Evolutionary conservation across 1,140 invertebrate genomes (phyloP).

Genomic region (Gyrodactylus salaris): DNA sequence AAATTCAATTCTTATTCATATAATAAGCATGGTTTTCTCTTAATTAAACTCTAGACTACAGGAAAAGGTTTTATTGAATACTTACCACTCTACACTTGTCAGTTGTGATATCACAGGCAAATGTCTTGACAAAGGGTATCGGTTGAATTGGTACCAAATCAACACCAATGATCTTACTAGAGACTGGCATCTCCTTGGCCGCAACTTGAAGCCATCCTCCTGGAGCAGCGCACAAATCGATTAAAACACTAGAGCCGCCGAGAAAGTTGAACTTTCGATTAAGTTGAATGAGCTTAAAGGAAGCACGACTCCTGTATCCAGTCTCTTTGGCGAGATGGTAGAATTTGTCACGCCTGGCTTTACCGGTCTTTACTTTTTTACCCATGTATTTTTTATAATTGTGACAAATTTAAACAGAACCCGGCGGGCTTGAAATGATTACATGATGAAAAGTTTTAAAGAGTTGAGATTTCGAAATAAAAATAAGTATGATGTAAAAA

Average conservation of each 20-base stretch:
- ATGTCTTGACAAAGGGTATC: constrained; percentile 49
- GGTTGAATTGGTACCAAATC: constrained; percentile 80
- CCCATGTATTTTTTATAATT: constrained; percentile 32
- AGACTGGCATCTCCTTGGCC: constrained; percentile 78
- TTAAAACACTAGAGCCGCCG: constrained; percentile 62
- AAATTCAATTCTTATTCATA: too few species aligned
- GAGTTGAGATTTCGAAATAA: background rate
- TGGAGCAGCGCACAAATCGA: constrained; percentile 91
- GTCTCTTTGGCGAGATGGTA: constrained; percentile 94
- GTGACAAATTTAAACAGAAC: background rate
- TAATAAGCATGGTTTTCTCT: too few species aligned
- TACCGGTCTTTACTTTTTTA: constrained; percentile 80
- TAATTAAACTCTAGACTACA: too few species aligned
- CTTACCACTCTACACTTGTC: constrained; percentile 31
- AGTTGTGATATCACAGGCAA: constrained; percentile 79
- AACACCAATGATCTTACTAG: constrained; percentile 63
- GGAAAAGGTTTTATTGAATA: too few species aligned
- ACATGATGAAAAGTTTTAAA: background rate
- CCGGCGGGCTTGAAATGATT: background rate
- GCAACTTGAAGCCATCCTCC: constrained; percentile 99
- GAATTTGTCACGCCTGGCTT: constrained; percentile 82
- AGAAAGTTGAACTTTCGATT: constrained; percentile 89
- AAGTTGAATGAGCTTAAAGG: constrained; percentile 87
- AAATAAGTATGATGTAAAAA: background rate
- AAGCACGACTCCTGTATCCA: constrained; percentile 44